Evolutionary conservation across 2,888 invertebrate species (phyloP), one percentile per base, ranked within the genome.

Genomic region (Perithous albicinctus): DNA sequence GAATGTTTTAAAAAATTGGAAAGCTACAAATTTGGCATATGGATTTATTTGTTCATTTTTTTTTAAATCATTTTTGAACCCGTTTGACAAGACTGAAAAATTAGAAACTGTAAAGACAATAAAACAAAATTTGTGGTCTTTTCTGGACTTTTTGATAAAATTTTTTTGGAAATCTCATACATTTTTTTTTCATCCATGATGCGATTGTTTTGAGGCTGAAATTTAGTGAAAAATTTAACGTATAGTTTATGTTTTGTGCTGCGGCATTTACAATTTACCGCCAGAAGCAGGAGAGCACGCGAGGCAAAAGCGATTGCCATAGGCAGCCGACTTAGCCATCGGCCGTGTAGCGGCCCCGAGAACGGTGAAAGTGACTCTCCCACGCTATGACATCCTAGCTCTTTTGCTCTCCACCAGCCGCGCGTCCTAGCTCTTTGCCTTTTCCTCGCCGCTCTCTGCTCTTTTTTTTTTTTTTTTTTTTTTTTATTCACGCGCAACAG

Each of bases 361-460:
- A 85, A 90, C 85, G 89, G 90, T 91, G 91, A 91, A 91, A 91
- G 91, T 91, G 88, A 89, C 88, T 91, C 90, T 91, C 91, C 91
- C 91, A 91, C 91, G 91, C 90, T 89, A 88, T 88, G 89, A 90
- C 90, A 89, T 89, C 91, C 88, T 89, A 88, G 86, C 85, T 85
- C 85, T 66, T 78, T 41, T 32, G 43, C 64, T 51, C n/a, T n/a
- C n/a, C n/a, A n/a, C 78, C 80, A 29, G 79, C 76, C 78, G 82
- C 85, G 84, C 85, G 84, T 86, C 69, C 56, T 43, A 41, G 51
- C 66, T 70, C 43, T 54, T 38, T n/a, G 43, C 32, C 61, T 64
- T 32, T 43, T 73, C 32, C 18, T 56, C 51, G 35, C 29, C 67
- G 32, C 35, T 51, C 51, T 20, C 43, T 35, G 26, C 56, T 41